Evolutionary conservation across 2,113 vertebrate genomes (phyloP), one percentile per base, ranked within the genome.

Genomic region (Hylia prasina): DNA sequence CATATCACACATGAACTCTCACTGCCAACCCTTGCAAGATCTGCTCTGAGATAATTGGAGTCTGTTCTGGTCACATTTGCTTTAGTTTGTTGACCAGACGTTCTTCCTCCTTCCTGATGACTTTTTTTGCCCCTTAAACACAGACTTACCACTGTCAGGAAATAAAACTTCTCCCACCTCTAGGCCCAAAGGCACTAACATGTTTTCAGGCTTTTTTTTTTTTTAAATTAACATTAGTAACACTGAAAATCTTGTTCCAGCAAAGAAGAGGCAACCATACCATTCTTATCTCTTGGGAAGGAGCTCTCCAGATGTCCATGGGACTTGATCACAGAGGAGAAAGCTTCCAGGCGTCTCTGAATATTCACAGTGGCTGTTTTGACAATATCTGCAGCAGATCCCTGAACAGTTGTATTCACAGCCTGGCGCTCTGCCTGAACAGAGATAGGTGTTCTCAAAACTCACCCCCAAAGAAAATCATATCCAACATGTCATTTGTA

Each of bases 311-410:
- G 65, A 82, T 99, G 99, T 65, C 98, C 98, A 14, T 99, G 98
- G 57, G 99, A 99, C 57, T 93, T 98, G 35, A 98, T 97, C 20
- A 93, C 95, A 15, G 97, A 86, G 18, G 97, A 97, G 51, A 98
- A 98, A 11, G 95, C 90, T 90, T 98, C 98, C 37, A 99, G 94
- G 21, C 97, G 96, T 54, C 95, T 98, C 97, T 99, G 99, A 87
- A 99, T 99, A 93, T 99, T 99, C 81, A 99, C 98, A 2, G 99
- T 99, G 61, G 99, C 99, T 23, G 98, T 97, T 98, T 99, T 99
- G 37, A 99, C 99, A 37, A 99, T 98, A 96, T 99, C 99, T 20
- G 99, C 99, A 1, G 99, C 99, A 14, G 99, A 99, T 44, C 99
- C 99, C 96, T 99, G 99, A 19, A 99, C 99, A 9, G 98, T 98